Conservation (phyloP, 2,113 vertebrate species). For the Sylvia atricapilla region DNA sequence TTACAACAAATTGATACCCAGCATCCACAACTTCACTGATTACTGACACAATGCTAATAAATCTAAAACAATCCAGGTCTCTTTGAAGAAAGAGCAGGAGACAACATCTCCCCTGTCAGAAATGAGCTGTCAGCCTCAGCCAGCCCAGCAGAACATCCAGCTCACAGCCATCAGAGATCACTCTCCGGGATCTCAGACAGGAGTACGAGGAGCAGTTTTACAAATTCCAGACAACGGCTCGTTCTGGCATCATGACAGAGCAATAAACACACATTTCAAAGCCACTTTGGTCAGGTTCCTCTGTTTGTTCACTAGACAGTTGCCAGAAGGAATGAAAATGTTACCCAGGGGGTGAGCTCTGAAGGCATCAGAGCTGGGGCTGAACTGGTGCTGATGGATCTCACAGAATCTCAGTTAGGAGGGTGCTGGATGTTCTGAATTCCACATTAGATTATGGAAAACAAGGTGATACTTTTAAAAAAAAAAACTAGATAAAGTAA, state of each 20-base stretch:
- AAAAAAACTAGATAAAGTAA: background rate
- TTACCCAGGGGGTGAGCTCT: conserved; percentile 37
- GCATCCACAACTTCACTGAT: background rate
- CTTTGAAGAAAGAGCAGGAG: background rate
- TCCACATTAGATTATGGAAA: background rate
- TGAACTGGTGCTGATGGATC: background rate
- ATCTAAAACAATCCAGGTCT: background rate
- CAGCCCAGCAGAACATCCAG: background rate
- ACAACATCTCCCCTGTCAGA: background rate
- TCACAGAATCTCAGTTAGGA: background rate
- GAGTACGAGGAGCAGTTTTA: background rate
- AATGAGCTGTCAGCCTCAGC: background rate
- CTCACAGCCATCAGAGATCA: background rate
- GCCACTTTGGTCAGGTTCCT: conserved; percentile 22
- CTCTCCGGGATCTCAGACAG: background rate
- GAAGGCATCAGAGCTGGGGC: background rate
- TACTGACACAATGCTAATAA: accelerated
- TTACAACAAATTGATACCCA: background rate
- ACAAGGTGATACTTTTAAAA: background rate
- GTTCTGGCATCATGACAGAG: conserved; percentile 34
- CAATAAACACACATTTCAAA: conserved; percentile 63
- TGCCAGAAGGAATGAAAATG: conserved; percentile 42
- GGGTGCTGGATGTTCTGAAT: background rate
- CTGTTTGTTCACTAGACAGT: background rate
- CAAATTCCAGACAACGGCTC: background rate